Evolutionary conservation across 1,140 invertebrate genomes (phyloP).

Genomic region (Procambarus virginalis): DNA sequence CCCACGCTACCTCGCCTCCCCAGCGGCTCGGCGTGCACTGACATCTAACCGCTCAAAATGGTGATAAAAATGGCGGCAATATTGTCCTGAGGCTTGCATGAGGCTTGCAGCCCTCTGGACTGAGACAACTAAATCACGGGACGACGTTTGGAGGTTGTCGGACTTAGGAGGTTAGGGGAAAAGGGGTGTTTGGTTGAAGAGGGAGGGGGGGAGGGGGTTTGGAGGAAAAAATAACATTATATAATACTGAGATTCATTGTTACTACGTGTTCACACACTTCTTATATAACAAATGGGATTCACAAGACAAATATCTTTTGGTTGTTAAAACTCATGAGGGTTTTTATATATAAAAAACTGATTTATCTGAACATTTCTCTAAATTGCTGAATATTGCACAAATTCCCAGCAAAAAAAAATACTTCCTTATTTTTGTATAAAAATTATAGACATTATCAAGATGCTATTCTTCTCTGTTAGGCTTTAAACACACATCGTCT

Average conservation of each 20-base stretch:
- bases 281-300: not conserved
- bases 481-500: not conserved
- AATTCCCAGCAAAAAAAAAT: conserved; percentile 11
- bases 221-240: not conserved
- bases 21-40: not conserved
- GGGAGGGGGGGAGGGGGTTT: too few relatives aligned
- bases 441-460: not conserved
- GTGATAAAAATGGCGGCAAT: too few relatives aligned
- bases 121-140: too few relatives aligned
- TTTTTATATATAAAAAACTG: not conserved
- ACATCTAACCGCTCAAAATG: not conserved
- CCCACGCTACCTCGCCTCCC: not conserved
- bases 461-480: not conserved
- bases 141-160: not conserved
- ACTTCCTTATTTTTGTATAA: not conserved
- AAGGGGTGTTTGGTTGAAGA: not conserved
- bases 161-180: not conserved
- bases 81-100: too few relatives aligned
- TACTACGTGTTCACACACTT: conserved; percentile 4
- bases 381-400: conserved; percentile 32
- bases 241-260: conserved; percentile 11
- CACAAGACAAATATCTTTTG: not conserved
- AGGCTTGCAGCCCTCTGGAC: too few relatives aligned
- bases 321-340: not conserved
- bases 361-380: not conserved